Conservation (phyloP, 2,888 invertebrate genomes). For the Patella caerulea region DNA sequence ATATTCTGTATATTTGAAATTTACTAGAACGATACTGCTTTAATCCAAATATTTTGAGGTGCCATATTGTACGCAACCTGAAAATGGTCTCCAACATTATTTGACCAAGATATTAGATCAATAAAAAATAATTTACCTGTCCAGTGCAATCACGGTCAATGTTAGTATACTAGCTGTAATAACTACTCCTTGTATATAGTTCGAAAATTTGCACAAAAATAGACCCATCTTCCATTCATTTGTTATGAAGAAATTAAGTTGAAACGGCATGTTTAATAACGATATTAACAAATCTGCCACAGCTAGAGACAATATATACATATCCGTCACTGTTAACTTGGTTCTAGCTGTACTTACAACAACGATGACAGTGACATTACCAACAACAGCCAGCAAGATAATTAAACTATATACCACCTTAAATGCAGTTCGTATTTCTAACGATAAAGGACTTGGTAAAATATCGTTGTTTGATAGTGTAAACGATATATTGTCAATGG, state of each 20-base stretch:
- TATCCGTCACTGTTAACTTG: slow-evolving; percentile 52
- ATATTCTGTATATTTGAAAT: too few species aligned
- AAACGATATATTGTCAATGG: neutral
- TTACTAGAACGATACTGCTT: too few species aligned
- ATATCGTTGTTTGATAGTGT: slow-evolving; percentile 15
- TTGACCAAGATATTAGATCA: too few species aligned
- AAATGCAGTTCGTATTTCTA: slow-evolving; percentile 37
- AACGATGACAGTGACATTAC: slow-evolving; percentile 50
- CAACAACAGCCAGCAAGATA: slow-evolving; percentile 48
- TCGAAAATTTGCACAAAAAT: slow-evolving; percentile 55
- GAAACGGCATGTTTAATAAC: slow-evolving; percentile 57
- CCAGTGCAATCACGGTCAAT: slow-evolving; percentile 55
- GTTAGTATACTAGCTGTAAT: slow-evolving; percentile 58
- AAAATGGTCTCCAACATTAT: too few species aligned
- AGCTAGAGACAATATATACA: slow-evolving; percentile 59
- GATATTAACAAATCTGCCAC: slow-evolving; percentile 58
- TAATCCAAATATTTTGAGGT: too few species aligned
- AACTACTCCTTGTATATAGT: slow-evolving; percentile 57
- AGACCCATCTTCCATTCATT: slow-evolving; percentile 57
- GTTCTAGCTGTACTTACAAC: slow-evolving; percentile 43
- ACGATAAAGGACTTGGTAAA: slow-evolving; percentile 43
- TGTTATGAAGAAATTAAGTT: slow-evolving; percentile 46
- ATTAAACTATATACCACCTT: slow-evolving; percentile 49
- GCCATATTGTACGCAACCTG: too few species aligned
- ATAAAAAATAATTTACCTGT: slow-evolving; percentile 45